Base-by-base conservation (phyloP, 1,140 invertebrate species). In the Eriosoma lanigerum region DNA sequence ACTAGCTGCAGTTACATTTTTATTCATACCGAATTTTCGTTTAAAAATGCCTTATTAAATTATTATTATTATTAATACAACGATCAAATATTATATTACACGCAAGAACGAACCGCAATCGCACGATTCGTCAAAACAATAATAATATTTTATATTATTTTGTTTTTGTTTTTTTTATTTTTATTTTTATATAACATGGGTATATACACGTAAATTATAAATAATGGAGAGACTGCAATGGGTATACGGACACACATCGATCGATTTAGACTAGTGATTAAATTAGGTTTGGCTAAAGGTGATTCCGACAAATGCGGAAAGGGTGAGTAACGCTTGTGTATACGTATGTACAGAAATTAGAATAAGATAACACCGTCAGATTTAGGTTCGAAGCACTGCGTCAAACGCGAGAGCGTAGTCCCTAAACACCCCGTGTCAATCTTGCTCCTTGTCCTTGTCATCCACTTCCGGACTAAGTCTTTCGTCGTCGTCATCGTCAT, bases 351-450 rank as follows among this genome's bases (percentile, higher is more conserved):
- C 29, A 13, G 44, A 68, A 24, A 21, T 8, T 13, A 15, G 9
- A 24, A n/a, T n/a, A n/a, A 56, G 15, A 21, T n/a, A 46, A 46
- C 38, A 46, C 13, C 21, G 64, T 19, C 38, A n/a, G 13, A 44
- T 26, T 62, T 78, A 78, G 5, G 75, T 78, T 62, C 26, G 56
- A 38, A 78, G 75, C 56, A 62, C 56, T n/a, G 75, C 56, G 56
- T 78, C 75, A 9, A 78, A 78, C 38, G 75, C 56, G 17, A 78
- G 56, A 21, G 75, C 75, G 24, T 60, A 78, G 75, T 78, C 75
- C 75, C 75, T 78, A 26, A 78, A 78, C 75, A 48, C 75, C 75
- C 75, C 75, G 75, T 78, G 75, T 78, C 75, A 78, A 56, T 62
- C 75, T 78, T 78, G 75, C 56, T 60, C 75, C 56, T 78, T 62